Evolutionary conservation across 2,888 invertebrate species (phyloP).

Genomic region (Diachrysia chrysitis): DNA sequence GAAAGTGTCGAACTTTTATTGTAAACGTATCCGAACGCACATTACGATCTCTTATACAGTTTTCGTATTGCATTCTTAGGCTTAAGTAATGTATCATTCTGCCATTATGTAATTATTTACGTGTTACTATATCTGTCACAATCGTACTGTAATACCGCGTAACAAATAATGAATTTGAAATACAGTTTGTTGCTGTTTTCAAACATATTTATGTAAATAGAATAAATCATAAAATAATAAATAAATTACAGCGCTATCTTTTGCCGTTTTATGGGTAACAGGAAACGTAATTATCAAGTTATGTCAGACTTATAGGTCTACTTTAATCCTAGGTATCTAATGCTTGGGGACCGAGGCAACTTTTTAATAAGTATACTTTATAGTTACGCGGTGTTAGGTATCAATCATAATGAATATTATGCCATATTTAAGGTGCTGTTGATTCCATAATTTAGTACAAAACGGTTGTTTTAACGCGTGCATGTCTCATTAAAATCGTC

Average conservation of each 20-base stretch:
- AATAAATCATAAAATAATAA: slow-evolving; percentile 1
- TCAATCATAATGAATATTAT: slow-evolving; percentile 50
- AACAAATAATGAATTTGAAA: slow-evolving; percentile 7
- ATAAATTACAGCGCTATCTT: neutral
- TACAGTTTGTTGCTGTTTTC: slow-evolving; percentile 1
- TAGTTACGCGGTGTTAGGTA: slow-evolving; percentile 56
- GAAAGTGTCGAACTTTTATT: slow-evolving; percentile 40
- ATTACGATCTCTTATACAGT: slow-evolving; percentile 73
- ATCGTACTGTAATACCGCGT: slow-evolving; percentile 44
- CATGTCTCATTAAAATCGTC: slow-evolving; percentile 62
- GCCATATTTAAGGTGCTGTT: slow-evolving; percentile 80
- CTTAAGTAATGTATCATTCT: slow-evolving; percentile 63
- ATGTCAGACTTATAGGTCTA: neutral
- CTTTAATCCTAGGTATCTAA: neutral
- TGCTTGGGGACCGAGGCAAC: neutral
- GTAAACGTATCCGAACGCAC: slow-evolving; percentile 73
- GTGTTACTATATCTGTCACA: slow-evolving; percentile 45
- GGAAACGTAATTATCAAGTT: neutral
- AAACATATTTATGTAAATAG: neutral
- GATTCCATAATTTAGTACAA: slow-evolving; percentile 79
- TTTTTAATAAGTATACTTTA: neutral
- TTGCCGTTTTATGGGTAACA: neutral
- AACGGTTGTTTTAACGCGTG: slow-evolving; percentile 59
- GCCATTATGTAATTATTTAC: slow-evolving; percentile 55
- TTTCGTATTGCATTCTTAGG: slow-evolving; percentile 61